A percentile compares a stretch with the other conserved stretches of the same genome.
Evolutionary conservation across 2,113 vertebrate species (phyloP).

Genomic region (Okapia johnstoni): DNA sequence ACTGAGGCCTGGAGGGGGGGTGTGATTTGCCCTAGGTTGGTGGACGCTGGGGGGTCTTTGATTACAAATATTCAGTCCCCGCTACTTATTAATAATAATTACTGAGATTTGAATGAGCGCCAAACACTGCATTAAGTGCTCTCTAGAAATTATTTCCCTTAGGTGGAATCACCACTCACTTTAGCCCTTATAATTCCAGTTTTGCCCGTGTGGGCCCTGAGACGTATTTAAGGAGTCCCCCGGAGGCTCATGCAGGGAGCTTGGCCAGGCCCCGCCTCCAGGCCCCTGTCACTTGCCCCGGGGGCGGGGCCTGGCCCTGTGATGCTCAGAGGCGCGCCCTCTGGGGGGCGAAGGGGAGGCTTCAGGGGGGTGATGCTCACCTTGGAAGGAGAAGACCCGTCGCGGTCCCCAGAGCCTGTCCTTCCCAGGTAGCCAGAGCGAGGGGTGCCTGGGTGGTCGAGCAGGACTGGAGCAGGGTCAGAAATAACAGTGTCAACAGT

Average conservation of each 20-base stretch:
- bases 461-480: not conserved
- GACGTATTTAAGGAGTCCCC: not conserved
- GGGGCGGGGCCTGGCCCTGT: not conserved
- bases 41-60: not conserved
- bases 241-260: not conserved
- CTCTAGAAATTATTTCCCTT: not conserved
- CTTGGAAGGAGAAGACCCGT: not conserved
- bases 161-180: not conserved
- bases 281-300: not conserved
- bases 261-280: not conserved
- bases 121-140: not conserved
- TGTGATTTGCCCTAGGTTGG: not conserved
- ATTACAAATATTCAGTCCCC: constrained; percentile 6
- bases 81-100: not conserved
- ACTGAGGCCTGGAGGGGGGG: not conserved
- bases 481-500: not conserved
- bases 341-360: not conserved
- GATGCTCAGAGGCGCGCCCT: not conserved
- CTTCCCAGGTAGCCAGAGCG: not conserved
- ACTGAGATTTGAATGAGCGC: not conserved
- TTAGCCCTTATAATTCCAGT: constrained; percentile 9
- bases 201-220: not conserved
- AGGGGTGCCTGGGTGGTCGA: no score
- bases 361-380: not conserved
- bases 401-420: not conserved